A percentile compares a stretch with the other conserved stretches of the same genome.
phyloP scores from a whole-genome alignment of 2,113 vertebrate genomes.

The Sylvia atricapilla region DNA sequence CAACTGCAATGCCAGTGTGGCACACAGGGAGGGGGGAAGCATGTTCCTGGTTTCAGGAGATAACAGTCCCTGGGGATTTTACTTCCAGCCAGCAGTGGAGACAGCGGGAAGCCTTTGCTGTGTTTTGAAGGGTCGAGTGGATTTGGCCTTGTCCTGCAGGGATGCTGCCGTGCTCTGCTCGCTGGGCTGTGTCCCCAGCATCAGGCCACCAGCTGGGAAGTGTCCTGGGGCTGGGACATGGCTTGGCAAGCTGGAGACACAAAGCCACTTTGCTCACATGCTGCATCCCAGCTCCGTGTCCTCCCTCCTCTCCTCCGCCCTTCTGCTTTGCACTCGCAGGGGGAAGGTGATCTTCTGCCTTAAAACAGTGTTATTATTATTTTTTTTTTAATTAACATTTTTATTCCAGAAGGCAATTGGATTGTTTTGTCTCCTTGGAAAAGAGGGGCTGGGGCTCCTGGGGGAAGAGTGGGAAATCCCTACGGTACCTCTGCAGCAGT shows the following conservation, averaged over 20 bases:
- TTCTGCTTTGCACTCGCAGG: not conserved
- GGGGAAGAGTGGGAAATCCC: not conserved
- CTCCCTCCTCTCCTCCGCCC: not conserved
- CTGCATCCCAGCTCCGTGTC: accelerated
- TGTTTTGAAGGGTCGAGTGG: accelerated
- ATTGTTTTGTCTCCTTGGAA: not conserved
- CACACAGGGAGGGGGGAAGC: not conserved
- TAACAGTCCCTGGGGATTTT: not conserved
- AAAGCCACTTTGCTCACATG: not conserved
- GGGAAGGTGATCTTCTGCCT: constrained; percentile 1
- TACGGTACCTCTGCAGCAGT: not conserved
- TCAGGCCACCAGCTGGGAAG: accelerated
- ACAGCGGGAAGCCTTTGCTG: not conserved
- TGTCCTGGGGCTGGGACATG: not conserved
- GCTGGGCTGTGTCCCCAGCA: accelerated
- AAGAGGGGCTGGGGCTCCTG: not conserved
- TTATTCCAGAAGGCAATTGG: not conserved
- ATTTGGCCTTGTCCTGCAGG: not conserved
- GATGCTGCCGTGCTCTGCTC: not conserved
- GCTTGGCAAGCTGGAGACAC: not conserved
- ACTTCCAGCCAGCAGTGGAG: not conserved
- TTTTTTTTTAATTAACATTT: not conserved
- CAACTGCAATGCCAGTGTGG: not conserved
- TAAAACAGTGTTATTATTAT: not conserved
- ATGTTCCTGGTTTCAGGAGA: not conserved